Evolutionary conservation across 2,797 vertebrate genomes (phyloP), one percentile per base, ranked within the genome.

Genomic region (Spinus olivaceus): DNA sequence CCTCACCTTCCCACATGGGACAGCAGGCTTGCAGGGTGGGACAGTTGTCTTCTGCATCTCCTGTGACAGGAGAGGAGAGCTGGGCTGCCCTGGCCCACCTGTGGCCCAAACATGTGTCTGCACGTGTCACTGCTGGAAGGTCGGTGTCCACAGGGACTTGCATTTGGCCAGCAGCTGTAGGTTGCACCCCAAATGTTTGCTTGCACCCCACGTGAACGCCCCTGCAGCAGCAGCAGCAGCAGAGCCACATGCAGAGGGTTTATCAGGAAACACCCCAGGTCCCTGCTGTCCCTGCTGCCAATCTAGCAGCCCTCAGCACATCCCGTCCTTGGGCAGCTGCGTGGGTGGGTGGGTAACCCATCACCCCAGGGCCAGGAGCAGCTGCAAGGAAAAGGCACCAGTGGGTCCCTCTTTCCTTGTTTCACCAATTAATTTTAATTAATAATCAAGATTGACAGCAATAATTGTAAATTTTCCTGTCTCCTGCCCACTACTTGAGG

Each of bases 1-100:
- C 6, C 19, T 74, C 9, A 0, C 44, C 61, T 61, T 57, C 27
- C 14, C 42, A 5, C 0, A 0, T 2, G 5, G 28, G 18, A 9
- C 67, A 71, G 37, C 32, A 66, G 60, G 44, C 23, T 41, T 47
- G 60, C 33, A 35, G 46, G 61, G 50, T 22, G 20, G 54, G 25
- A 72, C 32, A 0, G 59, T 25, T 74, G 3, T 14, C 63, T 33
- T 72, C 30, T 46, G n/a, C 39, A 50, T 20, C 37, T 6, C 17
- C 37, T 12, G 0, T 5, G 23, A 12, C n/a, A 14, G 13, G 63
- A 51, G 37, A 30, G 69, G 39, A 81, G 57, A 57, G 33, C 65
- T 6, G 51, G 51, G 63, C 78, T 84, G 23, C 35, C n/a, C 53
- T 64, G 2, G 0, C 70, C 42, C 6, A 6, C 51, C 61, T 3